These are phyloP conservation scores for Leptoteleia sp. DNA, from an alignment of 1,140 invertebrate genomes.

Conservation along the genomic window DNA sequence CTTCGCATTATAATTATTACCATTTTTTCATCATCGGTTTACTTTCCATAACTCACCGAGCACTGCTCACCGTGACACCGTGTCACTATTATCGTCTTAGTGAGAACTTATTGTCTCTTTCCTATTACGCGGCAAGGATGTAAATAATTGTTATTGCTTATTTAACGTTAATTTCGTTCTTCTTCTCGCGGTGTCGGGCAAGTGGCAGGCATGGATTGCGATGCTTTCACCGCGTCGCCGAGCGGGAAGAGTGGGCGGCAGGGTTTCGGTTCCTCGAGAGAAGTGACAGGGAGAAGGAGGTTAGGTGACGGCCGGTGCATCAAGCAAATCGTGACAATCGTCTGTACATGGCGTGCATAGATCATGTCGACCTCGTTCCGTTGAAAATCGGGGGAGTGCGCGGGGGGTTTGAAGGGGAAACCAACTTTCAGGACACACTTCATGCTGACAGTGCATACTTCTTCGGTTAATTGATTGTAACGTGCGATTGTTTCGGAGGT, in stretches of 20 bases:
- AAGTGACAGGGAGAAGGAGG: conserved; percentile 32
- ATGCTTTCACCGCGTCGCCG: too few relatives aligned
- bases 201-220: too few relatives aligned
- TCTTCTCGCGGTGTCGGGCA: too few relatives aligned
- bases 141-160: too few relatives aligned
- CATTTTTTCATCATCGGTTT: too few relatives aligned
- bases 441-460: conserved; percentile 61
- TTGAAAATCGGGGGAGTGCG: conserved; percentile 45
- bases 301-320: conserved; percentile 49
- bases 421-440: conserved; percentile 68
- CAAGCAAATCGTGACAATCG: conserved; percentile 72
- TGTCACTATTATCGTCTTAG: too few relatives aligned
- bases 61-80: too few relatives aligned
- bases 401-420: conserved; percentile 60
- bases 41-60: too few relatives aligned
- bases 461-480: conserved; percentile 20
- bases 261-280: conserved; percentile 31
- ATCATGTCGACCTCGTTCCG: conserved; percentile 73
- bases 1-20: too few relatives aligned
- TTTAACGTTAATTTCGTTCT: too few relatives aligned
- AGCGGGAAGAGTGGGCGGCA: conserved; percentile 46
- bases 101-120: too few relatives aligned
- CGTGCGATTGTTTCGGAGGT: conserved; percentile 7
- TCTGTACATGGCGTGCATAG: conserved; percentile 72
- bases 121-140: too few relatives aligned